Evolutionary conservation across 2,797 vertebrate species (phyloP).

Genomic region (Enteromius afrohamiltoni): DNA sequence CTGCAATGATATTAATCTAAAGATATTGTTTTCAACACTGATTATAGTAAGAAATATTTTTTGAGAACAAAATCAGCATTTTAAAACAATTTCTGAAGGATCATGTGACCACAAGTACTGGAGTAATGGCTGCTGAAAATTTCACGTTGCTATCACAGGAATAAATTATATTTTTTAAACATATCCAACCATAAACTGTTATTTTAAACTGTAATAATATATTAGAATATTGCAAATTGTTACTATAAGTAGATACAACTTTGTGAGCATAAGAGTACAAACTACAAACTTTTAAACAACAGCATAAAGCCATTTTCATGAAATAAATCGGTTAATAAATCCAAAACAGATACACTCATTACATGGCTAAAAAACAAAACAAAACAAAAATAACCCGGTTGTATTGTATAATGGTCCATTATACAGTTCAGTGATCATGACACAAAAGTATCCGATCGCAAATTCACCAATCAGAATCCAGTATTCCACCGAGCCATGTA

Average conservation of each 20-base stretch:
- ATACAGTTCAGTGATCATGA: neutral
- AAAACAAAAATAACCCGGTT: too few relatives aligned
- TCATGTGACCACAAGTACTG: neutral
- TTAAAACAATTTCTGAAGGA: neutral
- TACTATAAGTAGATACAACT: neutral
- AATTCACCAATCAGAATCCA: conserved; percentile 8
- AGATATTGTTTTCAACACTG: too few relatives aligned
- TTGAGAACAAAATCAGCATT: neutral
- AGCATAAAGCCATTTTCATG: neutral
- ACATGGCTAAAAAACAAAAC: neutral
- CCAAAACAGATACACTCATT: neutral
- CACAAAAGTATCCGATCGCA: neutral
- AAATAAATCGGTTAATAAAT: neutral
- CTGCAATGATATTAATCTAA: too few relatives aligned
- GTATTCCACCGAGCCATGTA: neutral
- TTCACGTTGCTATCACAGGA: neutral
- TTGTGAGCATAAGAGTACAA: neutral
- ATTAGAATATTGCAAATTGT: neutral
- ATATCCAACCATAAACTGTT: neutral
- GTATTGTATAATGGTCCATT: neutral
- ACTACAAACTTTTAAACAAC: neutral
- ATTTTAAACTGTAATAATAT: neutral
- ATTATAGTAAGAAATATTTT: too few relatives aligned
- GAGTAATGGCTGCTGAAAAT: neutral
- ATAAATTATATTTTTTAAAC: neutral